phyloP scores from a whole-genome alignment of 2,888 invertebrate genomes.

The Agrochola circellaris region DNA sequence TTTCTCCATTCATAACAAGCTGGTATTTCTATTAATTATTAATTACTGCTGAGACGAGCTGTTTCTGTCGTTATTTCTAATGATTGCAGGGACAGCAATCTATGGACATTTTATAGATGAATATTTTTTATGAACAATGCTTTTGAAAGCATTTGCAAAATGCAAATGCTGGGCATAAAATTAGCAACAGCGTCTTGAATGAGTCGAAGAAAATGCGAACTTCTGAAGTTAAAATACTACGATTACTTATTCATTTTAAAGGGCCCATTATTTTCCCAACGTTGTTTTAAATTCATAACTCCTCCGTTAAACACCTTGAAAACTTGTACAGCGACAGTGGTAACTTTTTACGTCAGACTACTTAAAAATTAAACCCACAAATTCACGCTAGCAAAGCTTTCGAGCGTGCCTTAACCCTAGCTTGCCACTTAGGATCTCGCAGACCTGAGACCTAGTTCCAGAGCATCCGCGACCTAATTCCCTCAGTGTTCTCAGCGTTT shows the following conservation, averaged over 20 bases:
- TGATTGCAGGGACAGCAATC: background rate
- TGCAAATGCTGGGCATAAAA: conserved; percentile 2
- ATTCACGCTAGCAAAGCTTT: conserved; percentile 39
- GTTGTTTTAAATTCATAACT: conserved; percentile 10
- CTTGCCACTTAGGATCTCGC: conserved; percentile 61
- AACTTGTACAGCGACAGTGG: background rate
- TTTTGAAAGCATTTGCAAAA: conserved; percentile 15
- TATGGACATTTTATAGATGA: background rate
- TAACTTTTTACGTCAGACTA: conserved; percentile 11
- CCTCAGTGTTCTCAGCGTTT: conserved; percentile 56
- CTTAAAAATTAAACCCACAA: conserved; percentile 25
- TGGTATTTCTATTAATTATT: conserved; percentile 63
- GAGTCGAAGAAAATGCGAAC: background rate
- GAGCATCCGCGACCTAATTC: conserved; percentile 79
- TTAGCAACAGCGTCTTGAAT: background rate
- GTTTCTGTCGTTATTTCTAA: conserved; percentile 27
- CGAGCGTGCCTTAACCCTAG: conserved; percentile 69
- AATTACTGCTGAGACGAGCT: conserved; percentile 32
- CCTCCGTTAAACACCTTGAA: conserved; percentile 4
- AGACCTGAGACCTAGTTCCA: conserved; percentile 65
- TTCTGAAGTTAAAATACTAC: background rate
- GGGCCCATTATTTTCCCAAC: background rate
- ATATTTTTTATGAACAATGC: conserved; percentile 2
- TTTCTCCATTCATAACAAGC: conserved; percentile 68
- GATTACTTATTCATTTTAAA: conserved; percentile 21